A percentile compares a stretch with the other conserved stretches of the same genome.
These are phyloP conservation scores for Poeciliopsis gracilis DNA, from an alignment of 2,797 vertebrate genomes.

Conservation along the genomic window DNA sequence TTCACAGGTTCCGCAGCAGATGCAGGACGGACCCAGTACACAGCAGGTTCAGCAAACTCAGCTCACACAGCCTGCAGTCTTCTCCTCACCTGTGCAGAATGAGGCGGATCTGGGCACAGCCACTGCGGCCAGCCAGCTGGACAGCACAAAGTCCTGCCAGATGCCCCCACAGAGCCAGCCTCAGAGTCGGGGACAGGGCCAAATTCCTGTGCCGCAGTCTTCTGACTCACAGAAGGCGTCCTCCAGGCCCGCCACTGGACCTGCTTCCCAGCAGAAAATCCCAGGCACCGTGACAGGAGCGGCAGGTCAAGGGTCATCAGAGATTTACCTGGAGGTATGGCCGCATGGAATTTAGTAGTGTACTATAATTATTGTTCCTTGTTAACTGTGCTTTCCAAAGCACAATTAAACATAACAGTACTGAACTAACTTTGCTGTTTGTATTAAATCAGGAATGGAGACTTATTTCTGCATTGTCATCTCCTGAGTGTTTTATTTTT, in stretches of 20 bases:
- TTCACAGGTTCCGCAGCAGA: conserved; percentile 43
- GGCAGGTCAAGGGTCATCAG: conserved; percentile 54
- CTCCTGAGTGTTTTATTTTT: conserved; percentile 14
- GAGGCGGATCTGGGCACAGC: conserved; percentile 37
- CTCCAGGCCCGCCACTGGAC: conserved; percentile 48
- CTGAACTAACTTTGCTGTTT: background rate
- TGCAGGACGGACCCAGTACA: conserved; percentile 28
- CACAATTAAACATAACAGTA: background rate
- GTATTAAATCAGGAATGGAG: conserved; percentile 3
- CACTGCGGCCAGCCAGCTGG: conserved; percentile 54
- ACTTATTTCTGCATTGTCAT: background rate
- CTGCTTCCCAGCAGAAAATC: conserved; percentile 69
- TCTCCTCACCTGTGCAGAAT: conserved; percentile 56
- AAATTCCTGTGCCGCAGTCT: conserved; percentile 59
- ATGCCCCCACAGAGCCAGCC: conserved; percentile 49
- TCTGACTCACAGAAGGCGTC: conserved; percentile 58
- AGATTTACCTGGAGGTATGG: conserved; percentile 68
- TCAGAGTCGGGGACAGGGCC: conserved; percentile 63
- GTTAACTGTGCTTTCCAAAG: conserved; percentile 6
- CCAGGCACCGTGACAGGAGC: conserved; percentile 43
- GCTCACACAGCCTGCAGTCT: conserved; percentile 47
- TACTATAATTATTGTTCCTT: background rate
- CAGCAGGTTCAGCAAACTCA: conserved; percentile 43
- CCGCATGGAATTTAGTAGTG: conserved; percentile 3
- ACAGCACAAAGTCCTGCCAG: conserved; percentile 63